These are phyloP conservation scores for Mastomys natalensis DNA, from an alignment of 2,113 vertebrate species.

Conservation along the genomic window DNA sequence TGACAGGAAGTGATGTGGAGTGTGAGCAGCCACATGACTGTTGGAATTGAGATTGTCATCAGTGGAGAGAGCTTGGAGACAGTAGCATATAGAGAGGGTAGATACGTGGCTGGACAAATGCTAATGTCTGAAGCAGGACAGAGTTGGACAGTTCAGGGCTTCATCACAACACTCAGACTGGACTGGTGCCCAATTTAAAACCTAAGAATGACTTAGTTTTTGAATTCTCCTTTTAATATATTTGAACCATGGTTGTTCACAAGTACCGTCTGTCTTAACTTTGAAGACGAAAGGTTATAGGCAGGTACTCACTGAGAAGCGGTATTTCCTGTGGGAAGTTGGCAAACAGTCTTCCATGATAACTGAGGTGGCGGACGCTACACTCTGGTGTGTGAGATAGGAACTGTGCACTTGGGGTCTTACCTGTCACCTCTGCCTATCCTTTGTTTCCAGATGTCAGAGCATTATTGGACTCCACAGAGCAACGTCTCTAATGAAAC, in stretches of 20 bases:
- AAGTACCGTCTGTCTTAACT: not conserved
- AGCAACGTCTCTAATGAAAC: constrained; percentile 99
- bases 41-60: not conserved
- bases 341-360: not conserved
- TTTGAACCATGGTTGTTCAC: not conserved
- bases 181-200: not conserved
- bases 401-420: not conserved
- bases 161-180: not conserved
- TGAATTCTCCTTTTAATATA: not conserved
- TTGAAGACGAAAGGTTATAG: not conserved
- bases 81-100: not conserved
- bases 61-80: not conserved
- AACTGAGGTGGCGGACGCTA: not conserved
- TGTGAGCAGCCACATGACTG: not conserved
- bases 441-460: constrained; percentile 94
- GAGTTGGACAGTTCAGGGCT: not conserved
- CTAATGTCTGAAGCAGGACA: not conserved
- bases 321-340: not conserved
- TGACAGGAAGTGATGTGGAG: too few relatives aligned
- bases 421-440: constrained; percentile 36
- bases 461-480: constrained; percentile 99
- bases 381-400: not conserved
- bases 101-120: not conserved
- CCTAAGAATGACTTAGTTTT: not conserved
- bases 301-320: not conserved